A percentile compares a stretch with the other conserved stretches of the same genome.
Conservation (phyloP, 2,113 vertebrate species). For the Phalacrocorax carbo region DNA sequence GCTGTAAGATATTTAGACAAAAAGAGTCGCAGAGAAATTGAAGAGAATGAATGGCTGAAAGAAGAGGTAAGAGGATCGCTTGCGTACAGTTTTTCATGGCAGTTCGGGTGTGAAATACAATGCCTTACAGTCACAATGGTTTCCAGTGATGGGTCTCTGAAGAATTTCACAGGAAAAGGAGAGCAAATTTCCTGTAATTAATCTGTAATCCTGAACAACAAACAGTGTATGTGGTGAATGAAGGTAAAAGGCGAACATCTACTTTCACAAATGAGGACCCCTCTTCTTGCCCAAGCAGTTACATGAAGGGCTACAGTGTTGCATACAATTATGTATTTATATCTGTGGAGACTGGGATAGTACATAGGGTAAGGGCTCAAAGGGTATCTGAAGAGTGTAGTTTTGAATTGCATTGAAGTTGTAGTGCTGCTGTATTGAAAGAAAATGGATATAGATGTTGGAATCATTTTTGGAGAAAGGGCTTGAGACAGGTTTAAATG, state of each 20-base stretch:
- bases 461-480: neutral
- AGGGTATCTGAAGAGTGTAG: neutral
- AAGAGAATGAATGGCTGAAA: constrained; percentile 81
- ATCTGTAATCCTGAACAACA: neutral
- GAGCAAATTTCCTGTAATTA: neutral
- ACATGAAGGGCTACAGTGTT: neutral
- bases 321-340: neutral
- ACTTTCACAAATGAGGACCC: neutral
- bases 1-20: constrained; percentile 72
- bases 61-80: constrained; percentile 70
- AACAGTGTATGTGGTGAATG: neutral
- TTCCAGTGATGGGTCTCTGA: neutral
- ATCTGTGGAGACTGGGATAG: neutral
- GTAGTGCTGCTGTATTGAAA: neutral
- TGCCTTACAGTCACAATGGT: neutral
- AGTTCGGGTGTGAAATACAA: neutral
- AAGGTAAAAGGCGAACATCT: neutral
- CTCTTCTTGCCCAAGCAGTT: neutral
- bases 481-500: neutral
- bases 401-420: neutral
- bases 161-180: neutral
- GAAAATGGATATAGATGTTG: neutral
- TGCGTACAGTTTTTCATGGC: neutral
- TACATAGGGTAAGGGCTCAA: neutral
- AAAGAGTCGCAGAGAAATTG: constrained; percentile 65